phyloP scores from a whole-genome alignment of 2,888 invertebrate species.

The Tetragonisca angustula region DNA sequence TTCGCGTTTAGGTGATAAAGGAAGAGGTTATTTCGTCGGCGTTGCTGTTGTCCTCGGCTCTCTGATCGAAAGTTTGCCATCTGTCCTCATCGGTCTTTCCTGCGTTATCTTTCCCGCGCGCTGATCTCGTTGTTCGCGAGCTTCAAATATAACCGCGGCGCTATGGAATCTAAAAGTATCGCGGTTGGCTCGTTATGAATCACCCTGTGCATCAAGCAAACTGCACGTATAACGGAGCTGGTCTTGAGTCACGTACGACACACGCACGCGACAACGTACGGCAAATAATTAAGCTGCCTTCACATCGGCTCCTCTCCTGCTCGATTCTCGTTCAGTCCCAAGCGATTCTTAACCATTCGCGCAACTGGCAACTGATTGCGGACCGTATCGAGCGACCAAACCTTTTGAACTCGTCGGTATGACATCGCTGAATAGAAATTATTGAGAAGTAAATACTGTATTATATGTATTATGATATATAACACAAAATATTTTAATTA shows the following conservation, averaged over 20 bases:
- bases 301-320: background rate
- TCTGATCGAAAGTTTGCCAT: background rate
- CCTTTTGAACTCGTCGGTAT: too few relatives aligned
- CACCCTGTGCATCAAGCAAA: constrained; percentile 41
- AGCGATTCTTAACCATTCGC: too few relatives aligned
- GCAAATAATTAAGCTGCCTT: constrained; percentile 48
- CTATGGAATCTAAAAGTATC: constrained; percentile 58
- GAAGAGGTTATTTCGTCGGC: background rate
- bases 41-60: background rate
- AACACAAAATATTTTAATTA: too few relatives aligned
- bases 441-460: too few relatives aligned
- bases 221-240: constrained; percentile 43
- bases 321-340: background rate
- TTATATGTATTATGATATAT: too few relatives aligned
- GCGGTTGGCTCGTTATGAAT: constrained; percentile 52
- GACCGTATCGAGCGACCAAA: too few relatives aligned
- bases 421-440: too few relatives aligned
- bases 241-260: constrained; percentile 44
- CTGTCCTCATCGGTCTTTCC: constrained; percentile 11
- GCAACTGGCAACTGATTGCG: too few relatives aligned
- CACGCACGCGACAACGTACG: constrained; percentile 11
- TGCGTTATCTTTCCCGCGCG: constrained; percentile 9
- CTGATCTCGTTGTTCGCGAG: constrained; percentile 38
- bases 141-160: constrained; percentile 46
- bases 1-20: background rate